Conservation (phyloP, 2,797 vertebrate genomes). For the Tinamus major region DNA sequence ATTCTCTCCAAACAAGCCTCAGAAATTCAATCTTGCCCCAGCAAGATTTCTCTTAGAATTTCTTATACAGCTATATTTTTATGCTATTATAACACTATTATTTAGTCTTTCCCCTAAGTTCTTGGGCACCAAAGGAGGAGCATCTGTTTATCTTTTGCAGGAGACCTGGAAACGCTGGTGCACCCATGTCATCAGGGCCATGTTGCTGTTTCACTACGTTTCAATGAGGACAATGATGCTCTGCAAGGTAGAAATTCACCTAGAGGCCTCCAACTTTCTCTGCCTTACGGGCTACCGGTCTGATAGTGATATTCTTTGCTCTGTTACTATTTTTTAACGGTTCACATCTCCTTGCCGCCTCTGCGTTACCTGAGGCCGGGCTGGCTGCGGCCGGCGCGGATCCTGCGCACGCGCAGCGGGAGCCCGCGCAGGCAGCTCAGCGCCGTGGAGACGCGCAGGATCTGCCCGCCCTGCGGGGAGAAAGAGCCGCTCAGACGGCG, state of each 20-base stretch:
- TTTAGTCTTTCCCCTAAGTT: background rate
- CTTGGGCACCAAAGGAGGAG: background rate
- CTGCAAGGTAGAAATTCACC: background rate
- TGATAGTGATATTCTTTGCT: no score
- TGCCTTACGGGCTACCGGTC: no score
- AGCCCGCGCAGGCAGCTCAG: conserved; percentile 90
- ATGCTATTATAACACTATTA: no score
- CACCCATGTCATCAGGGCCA: background rate
- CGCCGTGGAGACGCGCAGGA: conserved; percentile 89
- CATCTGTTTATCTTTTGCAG: background rate
- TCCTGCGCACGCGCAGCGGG: conserved; percentile 86
- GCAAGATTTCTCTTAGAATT: background rate
- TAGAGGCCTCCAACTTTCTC: background rate
- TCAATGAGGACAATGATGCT: background rate
- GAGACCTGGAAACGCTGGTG: background rate
- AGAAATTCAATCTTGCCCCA: background rate
- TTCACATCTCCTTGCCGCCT: no score
- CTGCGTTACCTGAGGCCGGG: conserved; percentile 90
- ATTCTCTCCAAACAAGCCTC: background rate
- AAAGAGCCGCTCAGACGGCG: background rate
- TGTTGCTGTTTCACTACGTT: background rate
- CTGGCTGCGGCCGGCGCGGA: conserved; percentile 92
- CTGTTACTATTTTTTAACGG: no score
- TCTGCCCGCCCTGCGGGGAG: conserved; percentile 91
- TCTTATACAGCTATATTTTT: no score